Conservation (phyloP, 2,113 vertebrate species). For the Myotis lucifugus region DNA sequence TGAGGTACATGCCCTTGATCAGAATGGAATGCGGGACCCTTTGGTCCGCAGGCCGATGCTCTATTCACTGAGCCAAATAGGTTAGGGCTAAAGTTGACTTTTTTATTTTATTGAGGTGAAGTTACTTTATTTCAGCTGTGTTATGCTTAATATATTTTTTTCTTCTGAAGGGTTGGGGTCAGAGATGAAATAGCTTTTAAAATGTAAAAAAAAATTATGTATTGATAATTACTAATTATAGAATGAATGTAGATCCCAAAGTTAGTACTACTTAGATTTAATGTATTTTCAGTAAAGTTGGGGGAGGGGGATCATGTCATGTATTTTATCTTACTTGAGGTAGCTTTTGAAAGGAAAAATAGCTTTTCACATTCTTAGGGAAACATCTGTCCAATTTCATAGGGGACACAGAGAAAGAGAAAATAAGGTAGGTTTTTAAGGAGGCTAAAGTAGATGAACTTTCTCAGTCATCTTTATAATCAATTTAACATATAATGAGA, state of each 20-base stretch:
- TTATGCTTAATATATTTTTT: background rate
- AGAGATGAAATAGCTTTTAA: background rate
- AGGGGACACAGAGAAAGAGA: background rate
- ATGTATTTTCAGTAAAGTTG: slow-evolving; percentile 35
- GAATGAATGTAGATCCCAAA: background rate
- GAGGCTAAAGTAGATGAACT: background rate
- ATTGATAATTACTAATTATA: background rate
- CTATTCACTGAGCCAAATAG: background rate
- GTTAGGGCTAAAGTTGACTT: background rate
- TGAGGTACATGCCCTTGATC: too few relatives aligned
- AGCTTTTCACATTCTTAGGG: background rate
- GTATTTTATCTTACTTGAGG: background rate
- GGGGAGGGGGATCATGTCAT: background rate
- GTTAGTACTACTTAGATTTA: background rate
- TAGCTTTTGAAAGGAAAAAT: background rate
- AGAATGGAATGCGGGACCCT: too few relatives aligned
- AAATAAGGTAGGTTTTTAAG: background rate
- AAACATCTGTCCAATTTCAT: background rate
- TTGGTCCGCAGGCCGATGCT: too few relatives aligned
- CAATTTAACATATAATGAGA: background rate
- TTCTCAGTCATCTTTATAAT: background rate
- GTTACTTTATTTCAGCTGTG: background rate
- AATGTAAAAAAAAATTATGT: background rate
- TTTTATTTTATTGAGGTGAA: background rate
- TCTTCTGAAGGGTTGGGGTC: background rate